Evolutionary conservation across 2,113 vertebrate genomes (phyloP), one percentile per base, ranked within the genome.

Genomic region (Ascaphus truei): DNA sequence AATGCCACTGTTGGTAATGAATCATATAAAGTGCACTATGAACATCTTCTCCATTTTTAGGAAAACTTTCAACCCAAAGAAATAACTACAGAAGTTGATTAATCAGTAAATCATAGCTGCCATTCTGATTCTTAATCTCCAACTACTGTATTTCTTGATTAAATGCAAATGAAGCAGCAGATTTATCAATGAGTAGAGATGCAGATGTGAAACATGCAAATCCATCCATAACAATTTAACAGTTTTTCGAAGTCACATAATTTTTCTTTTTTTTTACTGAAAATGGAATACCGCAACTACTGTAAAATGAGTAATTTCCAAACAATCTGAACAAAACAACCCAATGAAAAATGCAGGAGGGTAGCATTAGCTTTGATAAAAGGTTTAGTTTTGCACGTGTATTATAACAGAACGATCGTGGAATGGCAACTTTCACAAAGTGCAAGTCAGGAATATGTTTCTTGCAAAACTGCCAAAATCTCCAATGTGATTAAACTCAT

Each of bases 261-360:
- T 84, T 81, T 78, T 72, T n/a, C n/a, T n/a, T n/a, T n/a, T n/a
- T n/a, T n/a, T n/a, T n/a, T 57, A 65, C 75, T 3, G 1, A 78
- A 75, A 83, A 73, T 62, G 73, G 72, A 79, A 83, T 76, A 81
- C 80, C 79, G 77, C 77, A 81, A 50, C 75, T 71, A 79, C n/a
- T n/a, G n/a, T n/a, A n/a, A n/a, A 39, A 83, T 80, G 77, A 80
- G 78, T 80, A 86, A 79, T 71, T 83, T 85, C 36, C 58, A n/a
- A 75, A 75, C 62, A 80, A 78, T 80, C 61, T 60, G 73, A 84
- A 80, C 13, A 4, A 2, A 39, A 9, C 4, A n/a, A n/a, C n/a
- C n/a, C n/a, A n/a, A n/a, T n/a, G n/a, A n/a, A n/a, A n/a, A n/a
- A n/a, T n/a, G n/a, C n/a, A n/a, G n/a, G n/a, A n/a, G n/a, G n/a